Conservation (phyloP, 2,113 vertebrate species). For the Edolisoma coerulescens region DNA sequence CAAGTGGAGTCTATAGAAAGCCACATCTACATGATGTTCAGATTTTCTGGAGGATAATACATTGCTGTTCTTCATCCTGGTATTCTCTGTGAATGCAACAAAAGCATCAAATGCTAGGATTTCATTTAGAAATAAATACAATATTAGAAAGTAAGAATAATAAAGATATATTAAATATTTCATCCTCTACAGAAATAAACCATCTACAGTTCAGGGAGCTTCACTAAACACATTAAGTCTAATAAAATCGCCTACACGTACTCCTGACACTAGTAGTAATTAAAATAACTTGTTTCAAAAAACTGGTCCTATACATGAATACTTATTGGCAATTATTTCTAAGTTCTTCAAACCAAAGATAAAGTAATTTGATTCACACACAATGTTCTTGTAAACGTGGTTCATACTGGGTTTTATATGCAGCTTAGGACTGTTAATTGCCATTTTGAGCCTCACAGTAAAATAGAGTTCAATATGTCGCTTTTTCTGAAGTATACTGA, state of each 20-base stretch:
- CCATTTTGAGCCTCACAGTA: constrained; percentile 76
- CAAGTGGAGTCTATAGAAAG: background rate
- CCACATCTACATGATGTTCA: background rate
- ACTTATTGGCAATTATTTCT: constrained; percentile 84
- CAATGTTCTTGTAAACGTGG: constrained; percentile 77
- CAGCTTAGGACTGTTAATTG: constrained; percentile 78
- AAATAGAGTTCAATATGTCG: constrained; percentile 77
- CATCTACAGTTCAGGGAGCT: constrained; percentile 67
- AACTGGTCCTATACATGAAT: constrained; percentile 78
- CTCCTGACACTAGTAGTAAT: constrained; percentile 77
- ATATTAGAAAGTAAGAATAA: constrained; percentile 41
- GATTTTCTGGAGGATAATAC: background rate
- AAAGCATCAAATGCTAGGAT: constrained; percentile 4
- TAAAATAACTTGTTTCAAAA: constrained; percentile 82
- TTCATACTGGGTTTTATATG: constrained; percentile 75
- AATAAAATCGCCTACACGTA: constrained; percentile 76
- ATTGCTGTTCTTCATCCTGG: background rate
- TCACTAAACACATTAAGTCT: constrained; percentile 74
- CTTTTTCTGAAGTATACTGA: constrained; percentile 72
- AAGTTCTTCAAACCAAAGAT: constrained; percentile 80
- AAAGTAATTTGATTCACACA: constrained; percentile 82
- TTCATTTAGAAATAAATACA: constrained; percentile 39
- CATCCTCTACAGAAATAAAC: constrained; percentile 61
- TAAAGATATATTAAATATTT: constrained; percentile 59
- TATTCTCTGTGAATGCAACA: background rate